Conservation (phyloP, 2,113 vertebrate species). For the Mohoua ochrocephala region DNA sequence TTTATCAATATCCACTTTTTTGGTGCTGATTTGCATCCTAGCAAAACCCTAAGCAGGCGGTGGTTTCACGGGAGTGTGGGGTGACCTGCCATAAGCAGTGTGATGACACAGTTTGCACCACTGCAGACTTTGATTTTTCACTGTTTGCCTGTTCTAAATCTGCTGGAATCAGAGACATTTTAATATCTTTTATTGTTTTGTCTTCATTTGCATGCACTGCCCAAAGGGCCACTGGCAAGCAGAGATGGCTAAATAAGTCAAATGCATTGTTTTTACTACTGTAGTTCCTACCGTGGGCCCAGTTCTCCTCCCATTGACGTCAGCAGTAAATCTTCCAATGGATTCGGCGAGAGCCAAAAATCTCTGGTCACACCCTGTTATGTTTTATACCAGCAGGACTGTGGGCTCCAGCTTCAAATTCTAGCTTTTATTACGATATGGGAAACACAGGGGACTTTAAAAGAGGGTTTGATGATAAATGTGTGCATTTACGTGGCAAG, state of each 20-base stretch:
- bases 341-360: slow-evolving; percentile 40
- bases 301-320: slow-evolving; percentile 31
- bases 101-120: not conserved
- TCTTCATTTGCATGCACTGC: slow-evolving; percentile 13
- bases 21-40: slow-evolving; percentile 39
- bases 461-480: not conserved
- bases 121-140: slow-evolving; percentile 42
- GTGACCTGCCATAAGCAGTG: slow-evolving; percentile 14
- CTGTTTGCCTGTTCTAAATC: slow-evolving; percentile 13
- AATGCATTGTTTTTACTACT: slow-evolving; percentile 26
- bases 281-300: not conserved
- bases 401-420: not conserved
- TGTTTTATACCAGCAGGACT: not conserved
- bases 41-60: slow-evolving; percentile 3
- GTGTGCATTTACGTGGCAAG: not conserved
- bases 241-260: not conserved
- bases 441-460: not conserved
- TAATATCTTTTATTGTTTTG: slow-evolving; percentile 3
- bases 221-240: slow-evolving; percentile 21
- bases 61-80: not conserved
- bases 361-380: not conserved
- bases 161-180: slow-evolving; percentile 25
- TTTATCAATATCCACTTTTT: slow-evolving; percentile 67
- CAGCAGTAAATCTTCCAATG: slow-evolving; percentile 43
- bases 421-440: not conserved